A percentile compares a stretch with the other conserved stretches of the same genome.
Evolutionary conservation across 2,888 invertebrate genomes (phyloP).

Genomic region (Xylota segnis): DNA sequence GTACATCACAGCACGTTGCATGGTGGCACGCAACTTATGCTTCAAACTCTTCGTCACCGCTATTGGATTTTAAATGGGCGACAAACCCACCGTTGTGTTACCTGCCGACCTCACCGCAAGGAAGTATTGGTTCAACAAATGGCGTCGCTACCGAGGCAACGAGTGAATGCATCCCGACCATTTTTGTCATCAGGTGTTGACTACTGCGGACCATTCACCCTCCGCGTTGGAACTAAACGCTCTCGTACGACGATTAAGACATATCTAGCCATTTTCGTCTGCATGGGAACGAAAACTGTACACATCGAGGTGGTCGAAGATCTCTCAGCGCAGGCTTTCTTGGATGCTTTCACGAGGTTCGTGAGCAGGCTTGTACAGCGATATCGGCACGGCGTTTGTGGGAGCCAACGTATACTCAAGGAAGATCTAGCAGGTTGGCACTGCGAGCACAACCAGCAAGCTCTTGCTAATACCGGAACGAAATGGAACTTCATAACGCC

Average conservation of each 20-base stretch:
- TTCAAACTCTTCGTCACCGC: not conserved
- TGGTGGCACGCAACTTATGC: not conserved
- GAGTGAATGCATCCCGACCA: not conserved
- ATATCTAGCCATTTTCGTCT: no score
- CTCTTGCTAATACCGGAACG: no score
- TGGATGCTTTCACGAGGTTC: not conserved
- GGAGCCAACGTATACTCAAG: conserved; percentile 54
- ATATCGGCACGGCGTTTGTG: not conserved
- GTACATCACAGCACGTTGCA: not conserved
- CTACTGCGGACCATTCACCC: no score
- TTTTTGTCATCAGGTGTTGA: not conserved
- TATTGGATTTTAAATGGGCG: conserved; percentile 4
- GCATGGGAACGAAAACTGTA: no score
- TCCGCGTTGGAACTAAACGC: not conserved
- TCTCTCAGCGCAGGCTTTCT: not conserved
- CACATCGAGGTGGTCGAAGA: no score
- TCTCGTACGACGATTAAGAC: not conserved
- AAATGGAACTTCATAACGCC: no score
- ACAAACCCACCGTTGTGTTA: no score
- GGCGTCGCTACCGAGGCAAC: not conserved
- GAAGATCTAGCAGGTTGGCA: conserved; percentile 44
- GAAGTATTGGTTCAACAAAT: not conserved
- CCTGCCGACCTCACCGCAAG: no score
- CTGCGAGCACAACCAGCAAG: no score
- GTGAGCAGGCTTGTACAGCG: not conserved